Conservation (phyloP, 2,888 invertebrate genomes). For the Nomada flava region DNA sequence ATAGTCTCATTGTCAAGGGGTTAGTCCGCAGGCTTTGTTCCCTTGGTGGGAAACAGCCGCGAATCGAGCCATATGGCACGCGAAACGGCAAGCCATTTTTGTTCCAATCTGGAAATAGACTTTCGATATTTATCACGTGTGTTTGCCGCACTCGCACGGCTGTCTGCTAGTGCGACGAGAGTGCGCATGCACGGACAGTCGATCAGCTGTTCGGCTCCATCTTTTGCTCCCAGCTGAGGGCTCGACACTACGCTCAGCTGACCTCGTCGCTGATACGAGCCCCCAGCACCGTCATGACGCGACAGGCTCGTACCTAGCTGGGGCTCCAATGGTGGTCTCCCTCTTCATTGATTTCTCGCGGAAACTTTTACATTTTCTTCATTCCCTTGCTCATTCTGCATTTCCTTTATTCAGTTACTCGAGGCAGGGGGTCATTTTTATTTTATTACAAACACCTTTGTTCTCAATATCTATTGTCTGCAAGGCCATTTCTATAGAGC, state of each 20-base stretch:
- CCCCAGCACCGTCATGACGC: slow-evolving; percentile 34
- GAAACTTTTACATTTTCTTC: neutral
- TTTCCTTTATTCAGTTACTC: too few species aligned
- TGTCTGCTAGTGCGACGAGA: slow-evolving; percentile 40
- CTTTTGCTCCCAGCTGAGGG: slow-evolving; percentile 81
- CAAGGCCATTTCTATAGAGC: neutral
- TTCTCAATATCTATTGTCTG: too few species aligned
- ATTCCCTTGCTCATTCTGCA: neutral
- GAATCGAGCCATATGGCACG: slow-evolving; percentile 56
- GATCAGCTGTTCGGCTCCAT: slow-evolving; percentile 83
- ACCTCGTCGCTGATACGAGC: slow-evolving; percentile 76
- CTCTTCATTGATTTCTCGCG: neutral
- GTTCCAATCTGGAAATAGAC: slow-evolving; percentile 63
- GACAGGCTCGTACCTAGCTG: slow-evolving; percentile 55
- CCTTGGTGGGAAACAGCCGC: slow-evolving; percentile 20
- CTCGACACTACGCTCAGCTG: slow-evolving; percentile 79
- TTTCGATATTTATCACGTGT: slow-evolving; percentile 61
- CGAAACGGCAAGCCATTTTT: slow-evolving; percentile 54
- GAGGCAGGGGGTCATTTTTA: too few species aligned
- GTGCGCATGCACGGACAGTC: slow-evolving; percentile 73
- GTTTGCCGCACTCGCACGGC: slow-evolving; percentile 13
- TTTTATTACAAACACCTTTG: too few species aligned
- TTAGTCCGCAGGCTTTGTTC: slow-evolving; percentile 44
- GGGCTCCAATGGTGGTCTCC: neutral
- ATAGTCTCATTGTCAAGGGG: slow-evolving; percentile 57